A percentile compares a stretch with the other conserved stretches of the same genome.
Evolutionary conservation across 1,140 invertebrate species (phyloP).

Genomic region (Bombus waltoni): DNA sequence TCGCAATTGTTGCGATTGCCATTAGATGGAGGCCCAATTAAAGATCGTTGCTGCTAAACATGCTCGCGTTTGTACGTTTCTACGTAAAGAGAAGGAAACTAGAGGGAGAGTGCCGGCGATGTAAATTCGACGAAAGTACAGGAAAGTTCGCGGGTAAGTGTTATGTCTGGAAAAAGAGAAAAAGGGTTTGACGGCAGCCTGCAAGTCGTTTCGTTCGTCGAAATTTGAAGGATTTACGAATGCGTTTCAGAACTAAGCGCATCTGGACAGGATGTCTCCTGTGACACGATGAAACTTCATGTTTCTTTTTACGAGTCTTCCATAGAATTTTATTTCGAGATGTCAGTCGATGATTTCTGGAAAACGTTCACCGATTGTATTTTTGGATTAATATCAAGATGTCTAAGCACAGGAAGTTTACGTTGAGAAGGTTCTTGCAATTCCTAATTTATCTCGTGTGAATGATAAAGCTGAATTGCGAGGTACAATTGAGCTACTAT

Average conservation of each 20-base stretch:
- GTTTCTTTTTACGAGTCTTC: neutral
- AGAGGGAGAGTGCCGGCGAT: neutral
- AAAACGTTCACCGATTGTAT: neutral
- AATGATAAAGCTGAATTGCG: too few species aligned
- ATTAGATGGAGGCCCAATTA: slow-evolving; percentile 40
- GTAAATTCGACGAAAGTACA: slow-evolving; percentile 19
- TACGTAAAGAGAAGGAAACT: neutral
- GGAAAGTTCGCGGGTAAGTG: slow-evolving; percentile 9
- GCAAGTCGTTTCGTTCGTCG: slow-evolving; percentile 45
- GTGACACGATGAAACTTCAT: neutral
- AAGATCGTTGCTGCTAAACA: slow-evolving; percentile 27
- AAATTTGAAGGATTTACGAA: slow-evolving; percentile 57
- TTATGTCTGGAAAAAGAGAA: neutral
- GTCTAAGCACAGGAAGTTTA: neutral
- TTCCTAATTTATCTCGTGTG: too few species aligned
- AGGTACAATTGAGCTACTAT: too few species aligned
- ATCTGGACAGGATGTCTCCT: slow-evolving; percentile 31
- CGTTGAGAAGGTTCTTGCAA: too few species aligned
- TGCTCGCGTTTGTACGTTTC: neutral
- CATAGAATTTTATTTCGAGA: neutral
- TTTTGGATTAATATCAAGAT: neutral
- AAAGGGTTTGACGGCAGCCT: slow-evolving; percentile 22
- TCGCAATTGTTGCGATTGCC: neutral
- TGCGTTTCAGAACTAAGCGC: slow-evolving; percentile 11
- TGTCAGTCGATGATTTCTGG: neutral